A percentile compares a stretch with the other conserved stretches of the same genome.
Evolutionary conservation across 35 echinoderm and acorn worm species (phyloP).

Genomic region (Lytechinus pictus): DNA sequence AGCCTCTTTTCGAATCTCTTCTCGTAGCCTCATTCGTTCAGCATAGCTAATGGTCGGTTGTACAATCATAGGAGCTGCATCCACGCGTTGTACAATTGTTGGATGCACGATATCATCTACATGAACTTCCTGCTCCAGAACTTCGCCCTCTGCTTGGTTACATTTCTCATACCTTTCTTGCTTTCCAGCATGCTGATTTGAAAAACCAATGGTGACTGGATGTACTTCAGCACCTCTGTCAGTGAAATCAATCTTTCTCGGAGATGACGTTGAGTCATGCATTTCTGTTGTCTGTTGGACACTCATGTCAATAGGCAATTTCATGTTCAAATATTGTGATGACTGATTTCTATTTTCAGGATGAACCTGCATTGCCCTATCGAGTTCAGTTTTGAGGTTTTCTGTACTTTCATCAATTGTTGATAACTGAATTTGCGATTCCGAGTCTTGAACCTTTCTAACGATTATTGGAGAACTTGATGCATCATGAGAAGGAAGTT

Average conservation of each 20-base stretch:
- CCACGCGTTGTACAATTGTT: neutral
- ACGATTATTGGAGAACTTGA: conserved; percentile 52
- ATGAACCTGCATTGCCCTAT: conserved; percentile 31
- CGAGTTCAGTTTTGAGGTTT: neutral
- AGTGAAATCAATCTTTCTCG: neutral
- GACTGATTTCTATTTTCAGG: conserved; percentile 24
- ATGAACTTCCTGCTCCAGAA: neutral
- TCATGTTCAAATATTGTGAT: neutral
- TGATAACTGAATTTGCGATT: conserved; percentile 7
- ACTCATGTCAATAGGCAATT: neutral
- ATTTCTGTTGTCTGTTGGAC: conserved; percentile 9
- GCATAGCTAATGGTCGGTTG: conserved; percentile 13
- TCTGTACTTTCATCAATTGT: conserved; percentile 41
- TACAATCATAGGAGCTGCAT: neutral
- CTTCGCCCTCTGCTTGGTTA: neutral
- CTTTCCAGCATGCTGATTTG: neutral
- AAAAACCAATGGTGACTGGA: neutral
- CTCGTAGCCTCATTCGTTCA: conserved; percentile 11
- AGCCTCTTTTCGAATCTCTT: conserved; percentile 43
- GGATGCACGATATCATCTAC: neutral
- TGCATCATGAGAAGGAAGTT: neutral
- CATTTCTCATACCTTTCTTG: neutral
- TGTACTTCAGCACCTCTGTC: conserved; percentile 18
- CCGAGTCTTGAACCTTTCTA: conserved; percentile 40
- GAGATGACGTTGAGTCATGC: conserved; percentile 11